Evolutionary conservation across 2,888 invertebrate genomes (phyloP).

Genomic region (Invenusta paracnida): DNA sequence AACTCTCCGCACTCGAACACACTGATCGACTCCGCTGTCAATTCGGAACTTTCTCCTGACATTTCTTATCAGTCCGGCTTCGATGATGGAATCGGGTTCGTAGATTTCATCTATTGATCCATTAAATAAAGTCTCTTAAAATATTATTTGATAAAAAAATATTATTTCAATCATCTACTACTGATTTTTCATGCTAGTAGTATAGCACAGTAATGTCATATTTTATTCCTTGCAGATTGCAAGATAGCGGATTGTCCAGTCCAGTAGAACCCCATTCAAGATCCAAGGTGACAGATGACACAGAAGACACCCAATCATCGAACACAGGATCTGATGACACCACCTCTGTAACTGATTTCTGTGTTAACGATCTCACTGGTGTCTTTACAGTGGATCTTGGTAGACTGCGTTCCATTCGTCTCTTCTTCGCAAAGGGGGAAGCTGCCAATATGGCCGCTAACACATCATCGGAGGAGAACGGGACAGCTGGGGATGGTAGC

Average conservation of each 20-base stretch:
- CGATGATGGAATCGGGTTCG: background rate
- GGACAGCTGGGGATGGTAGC: background rate
- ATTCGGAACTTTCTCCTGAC: conserved; percentile 1
- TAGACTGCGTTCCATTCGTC: background rate
- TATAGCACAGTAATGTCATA: no score
- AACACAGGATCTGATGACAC: background rate
- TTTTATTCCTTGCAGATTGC: background rate
- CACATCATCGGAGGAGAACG: background rate
- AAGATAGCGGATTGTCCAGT: background rate
- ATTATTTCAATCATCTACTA: no score
- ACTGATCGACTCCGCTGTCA: background rate
- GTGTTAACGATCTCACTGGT: background rate
- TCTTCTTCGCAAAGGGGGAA: background rate
- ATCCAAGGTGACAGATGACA: background rate
- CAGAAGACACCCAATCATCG: background rate
- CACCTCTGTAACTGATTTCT: background rate
- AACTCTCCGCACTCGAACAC: background rate
- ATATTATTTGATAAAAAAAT: no score
- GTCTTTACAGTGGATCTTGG: background rate
- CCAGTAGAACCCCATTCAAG: background rate
- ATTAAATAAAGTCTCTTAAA: no score
- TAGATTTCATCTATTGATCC: no score
- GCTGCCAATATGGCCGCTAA: no score
- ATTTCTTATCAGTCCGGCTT: background rate
- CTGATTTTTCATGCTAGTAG: no score